Evolutionary conservation across 2,888 invertebrate species (phyloP), one percentile per base, ranked within the genome.

Genomic region (Eilema caniola): DNA sequence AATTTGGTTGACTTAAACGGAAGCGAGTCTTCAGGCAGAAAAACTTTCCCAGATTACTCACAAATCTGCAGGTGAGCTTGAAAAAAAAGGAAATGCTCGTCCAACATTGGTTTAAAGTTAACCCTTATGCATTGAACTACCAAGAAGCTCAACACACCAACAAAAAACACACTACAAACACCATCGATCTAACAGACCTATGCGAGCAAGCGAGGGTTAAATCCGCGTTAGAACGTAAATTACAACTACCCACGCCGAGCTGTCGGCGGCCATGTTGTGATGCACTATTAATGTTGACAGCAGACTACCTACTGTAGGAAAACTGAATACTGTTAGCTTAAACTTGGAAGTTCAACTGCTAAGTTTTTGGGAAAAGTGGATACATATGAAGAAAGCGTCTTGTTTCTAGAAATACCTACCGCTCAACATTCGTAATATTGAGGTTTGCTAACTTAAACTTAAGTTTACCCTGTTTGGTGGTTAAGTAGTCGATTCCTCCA

Each of bases 161-260:
- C 47, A 47, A 20, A 47, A 47, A 20, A 47, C 5, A 47, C 0
- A 53, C 5, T 1, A n/a, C 0, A 53, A n/a, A 53, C n/a, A 53
- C 16, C 53, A 2, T 10, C 53, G 53, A 16, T 10, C 53, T 53
- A 0, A n/a, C 2, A n/a, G n/a, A 53, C 53, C 53, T 5, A 1
- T 1, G 20, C n/a, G 10, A n/a, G 53, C 10, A 53, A 2, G 53
- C 8, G n/a, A 53, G n/a, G 53, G 28, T 37, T 53, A 31, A 25
- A 63, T 63, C 47, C 41, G 28, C 10, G 57, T 57, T 66, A 41
- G 59, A 59, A 66, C 41, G 25, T 66, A 66, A 66, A 66, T 66
- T 66, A 60, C 57, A 37, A 41, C 31, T 60, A 56, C 59, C 66
- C 59, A 53, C 41, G 11, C 28, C 5, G 0, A 12, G 60, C 14